Evolutionary conservation across 2,888 invertebrate genomes (phyloP).

Genomic region (Troides aeacus): DNA sequence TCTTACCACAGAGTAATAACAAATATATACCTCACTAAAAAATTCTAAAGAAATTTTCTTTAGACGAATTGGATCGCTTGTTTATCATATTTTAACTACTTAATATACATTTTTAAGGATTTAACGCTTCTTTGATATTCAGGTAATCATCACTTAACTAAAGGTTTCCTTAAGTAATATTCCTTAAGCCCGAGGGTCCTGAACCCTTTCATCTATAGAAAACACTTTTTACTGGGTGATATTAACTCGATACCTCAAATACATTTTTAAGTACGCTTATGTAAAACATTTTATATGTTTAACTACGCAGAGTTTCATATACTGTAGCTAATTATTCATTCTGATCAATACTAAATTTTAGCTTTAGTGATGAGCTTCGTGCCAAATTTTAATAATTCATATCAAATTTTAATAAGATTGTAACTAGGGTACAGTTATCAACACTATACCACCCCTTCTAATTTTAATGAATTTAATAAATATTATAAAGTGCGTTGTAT

Average conservation of each 20-base stretch:
- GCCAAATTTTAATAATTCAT: slow-evolving; percentile 21
- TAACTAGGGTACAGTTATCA: slow-evolving; percentile 11
- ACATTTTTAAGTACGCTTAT: slow-evolving; percentile 9
- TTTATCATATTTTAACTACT: not conserved
- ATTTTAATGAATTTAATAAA: not conserved
- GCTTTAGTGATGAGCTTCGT: slow-evolving; percentile 2
- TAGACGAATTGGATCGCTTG: not conserved
- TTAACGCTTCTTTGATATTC: not conserved
- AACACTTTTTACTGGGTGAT: too few relatives aligned
- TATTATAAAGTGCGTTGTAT: not conserved
- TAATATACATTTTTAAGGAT: not conserved
- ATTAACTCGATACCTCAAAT: slow-evolving; percentile 21
- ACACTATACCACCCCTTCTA: not conserved
- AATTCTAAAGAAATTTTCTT: not conserved
- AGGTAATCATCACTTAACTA: too few relatives aligned
- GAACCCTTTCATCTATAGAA: too few relatives aligned
- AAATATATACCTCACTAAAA: not conserved
- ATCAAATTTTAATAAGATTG: slow-evolving; percentile 19
- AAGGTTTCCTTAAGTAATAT: too few relatives aligned
- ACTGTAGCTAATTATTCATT: slow-evolving; percentile 1
- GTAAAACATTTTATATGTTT: slow-evolving; percentile 2
- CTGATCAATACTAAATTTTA: not conserved
- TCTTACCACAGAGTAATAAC: not conserved
- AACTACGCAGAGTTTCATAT: slow-evolving; percentile 17
- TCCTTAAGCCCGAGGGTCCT: too few relatives aligned